Base-by-base conservation (phyloP, 2,888 invertebrate species). In the Ellobium chinense region DNA sequence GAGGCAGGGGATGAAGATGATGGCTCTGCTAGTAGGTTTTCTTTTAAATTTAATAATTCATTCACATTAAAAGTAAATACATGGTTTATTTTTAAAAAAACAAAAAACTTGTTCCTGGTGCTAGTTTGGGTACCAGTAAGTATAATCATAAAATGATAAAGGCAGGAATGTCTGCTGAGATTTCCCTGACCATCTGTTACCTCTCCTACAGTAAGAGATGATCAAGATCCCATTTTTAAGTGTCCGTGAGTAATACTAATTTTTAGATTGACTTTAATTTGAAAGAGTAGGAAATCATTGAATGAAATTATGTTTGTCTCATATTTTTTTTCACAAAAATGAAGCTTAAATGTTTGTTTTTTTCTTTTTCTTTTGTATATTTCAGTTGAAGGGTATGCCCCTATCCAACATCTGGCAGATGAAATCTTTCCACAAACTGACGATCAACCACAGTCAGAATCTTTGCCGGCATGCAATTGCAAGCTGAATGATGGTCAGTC, bases 401-500 rank as follows among this genome's bases (percentile, higher is more conserved):
- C 46, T 18, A 46, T 46, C 18, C 46, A 18, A 12, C 46, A 18
- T 7, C 46, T 46, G 18, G 46, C 46, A 46, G 46, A 46, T 46
- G 46, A 46, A 46, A 46, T 46, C 18, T 46, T 46, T 46, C 46
- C 46, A 18, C 46, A 46, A 18, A n/a, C n/a, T n/a, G 46, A 46
- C 18, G 46, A 18, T 46, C 46, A 46, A 12, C 46, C 18, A 12
- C 9, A 46, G 18, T 18, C 46, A 46, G 46, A 46, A 18, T 7
- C 46, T 18, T 46, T 46, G 46, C 46, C 46, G 18, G 18, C 46
- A 7, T 63, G 63, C 4, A 27, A 5, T 18, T 63, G 63, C 27
- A 63, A 63, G 29, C 27, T 63, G 63, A 63, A 63, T 29, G 63
- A 63, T 63, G 63, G 63, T 27, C 14, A 63, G 29, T 29, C 63